phyloP scores from a whole-genome alignment of 2,113 vertebrate genomes.

The Takifugu bimaculatus region DNA sequence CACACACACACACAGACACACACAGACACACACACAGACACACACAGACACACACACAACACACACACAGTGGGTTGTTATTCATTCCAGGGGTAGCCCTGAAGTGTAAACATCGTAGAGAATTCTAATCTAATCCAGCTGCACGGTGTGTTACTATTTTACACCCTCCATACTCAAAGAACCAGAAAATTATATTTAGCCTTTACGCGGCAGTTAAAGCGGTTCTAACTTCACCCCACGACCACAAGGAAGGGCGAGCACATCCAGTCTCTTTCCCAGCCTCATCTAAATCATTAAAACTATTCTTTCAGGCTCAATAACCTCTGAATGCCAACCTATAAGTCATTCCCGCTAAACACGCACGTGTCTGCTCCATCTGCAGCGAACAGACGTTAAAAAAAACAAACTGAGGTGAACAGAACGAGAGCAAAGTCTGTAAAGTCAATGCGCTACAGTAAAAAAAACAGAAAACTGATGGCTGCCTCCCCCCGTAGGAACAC shows the following conservation, averaged over 20 bases:
- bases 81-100: conserved; percentile 28
- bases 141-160: conserved; percentile 63
- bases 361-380: not conserved
- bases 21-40: conserved; percentile 1
- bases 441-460: conserved; percentile 5
- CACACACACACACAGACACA: conserved; percentile 29
- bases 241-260: conserved; percentile 63
- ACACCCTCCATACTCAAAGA: conserved; percentile 52
- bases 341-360: conserved; percentile 5
- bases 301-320: conserved; percentile 22
- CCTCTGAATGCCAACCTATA: conserved; percentile 5
- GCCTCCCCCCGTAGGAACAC: conserved; percentile 47
- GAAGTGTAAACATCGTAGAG: conserved; percentile 50
- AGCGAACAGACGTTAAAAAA: no score
- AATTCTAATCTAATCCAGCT: conserved; percentile 68
- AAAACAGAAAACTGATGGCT: conserved; percentile 18
- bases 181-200: conserved; percentile 68
- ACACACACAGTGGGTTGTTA: conserved; percentile 34
- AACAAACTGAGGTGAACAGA: not conserved
- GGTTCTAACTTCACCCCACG: conserved; percentile 47
- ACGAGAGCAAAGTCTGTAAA: conserved; percentile 48
- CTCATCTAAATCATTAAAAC: conserved; percentile 25
- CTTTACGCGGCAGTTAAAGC: conserved; percentile 59
- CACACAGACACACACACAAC: conserved; percentile 22
- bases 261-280: conserved; percentile 33